A percentile compares a stretch with the other conserved stretches of the same genome.
These are phyloP conservation scores for Pterois miles DNA, from an alignment of 2,797 vertebrate species.

Conservation along the genomic window DNA sequence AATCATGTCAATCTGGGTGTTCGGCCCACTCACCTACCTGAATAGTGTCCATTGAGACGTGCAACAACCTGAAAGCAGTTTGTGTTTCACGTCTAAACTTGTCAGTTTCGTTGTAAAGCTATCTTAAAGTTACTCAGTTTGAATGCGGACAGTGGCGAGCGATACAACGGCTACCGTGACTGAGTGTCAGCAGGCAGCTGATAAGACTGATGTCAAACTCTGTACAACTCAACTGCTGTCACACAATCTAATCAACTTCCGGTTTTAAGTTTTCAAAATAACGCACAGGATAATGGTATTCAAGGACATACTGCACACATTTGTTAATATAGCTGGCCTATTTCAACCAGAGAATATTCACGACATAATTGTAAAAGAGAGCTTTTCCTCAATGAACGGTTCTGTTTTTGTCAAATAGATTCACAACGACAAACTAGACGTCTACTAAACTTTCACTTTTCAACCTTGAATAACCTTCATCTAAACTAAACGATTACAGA, in stretches of 20 bases:
- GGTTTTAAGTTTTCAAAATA: constrained; percentile 37
- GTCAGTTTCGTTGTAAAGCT: background rate
- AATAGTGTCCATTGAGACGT: constrained; percentile 58
- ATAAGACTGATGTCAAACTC: constrained; percentile 18
- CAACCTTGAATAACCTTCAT: too few relatives aligned
- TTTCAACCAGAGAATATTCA: background rate
- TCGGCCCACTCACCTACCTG: constrained; percentile 56
- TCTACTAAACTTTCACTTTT: too few relatives aligned
- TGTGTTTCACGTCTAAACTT: background rate
- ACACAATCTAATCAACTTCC: constrained; percentile 5
- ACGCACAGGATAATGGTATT: background rate
- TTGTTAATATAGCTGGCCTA: background rate
- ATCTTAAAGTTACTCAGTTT: constrained; percentile 10
- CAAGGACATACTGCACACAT: background rate
- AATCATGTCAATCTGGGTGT: background rate
- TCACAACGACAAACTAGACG: too few relatives aligned
- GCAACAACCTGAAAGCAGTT: background rate
- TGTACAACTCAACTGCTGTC: background rate
- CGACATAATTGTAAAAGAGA: too few relatives aligned
- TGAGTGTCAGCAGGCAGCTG: constrained; percentile 8
- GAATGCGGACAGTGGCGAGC: background rate
- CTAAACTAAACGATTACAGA: too few relatives aligned
- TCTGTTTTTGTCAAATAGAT: too few relatives aligned
- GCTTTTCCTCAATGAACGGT: too few relatives aligned
- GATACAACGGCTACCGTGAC: background rate